These are phyloP conservation scores for Himalopsyche japonica DNA, from an alignment of 2,888 invertebrate species.

Conservation along the genomic window DNA sequence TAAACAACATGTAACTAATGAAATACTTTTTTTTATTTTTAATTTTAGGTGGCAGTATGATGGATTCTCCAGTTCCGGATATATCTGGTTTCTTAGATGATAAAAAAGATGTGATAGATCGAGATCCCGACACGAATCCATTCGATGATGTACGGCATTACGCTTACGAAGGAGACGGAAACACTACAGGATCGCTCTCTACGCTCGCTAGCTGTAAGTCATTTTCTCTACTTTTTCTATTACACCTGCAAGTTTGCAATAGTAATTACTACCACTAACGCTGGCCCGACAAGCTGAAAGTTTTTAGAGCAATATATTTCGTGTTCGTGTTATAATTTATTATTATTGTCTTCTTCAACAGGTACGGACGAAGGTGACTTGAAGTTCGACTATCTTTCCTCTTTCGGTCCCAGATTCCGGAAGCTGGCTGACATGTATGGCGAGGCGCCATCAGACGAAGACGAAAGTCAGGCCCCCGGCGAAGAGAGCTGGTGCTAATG, in stretches of 20 bases:
- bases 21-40: not conserved
- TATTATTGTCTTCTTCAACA: slow-evolving; percentile 41
- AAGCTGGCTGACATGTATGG: slow-evolving; percentile 94
- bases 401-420: slow-evolving; percentile 94
- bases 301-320: not conserved
- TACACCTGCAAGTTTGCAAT: too few species aligned
- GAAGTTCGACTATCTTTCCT: slow-evolving; percentile 91
- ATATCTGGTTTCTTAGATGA: slow-evolving; percentile 89
- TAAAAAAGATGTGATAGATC: slow-evolving; percentile 87
- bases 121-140: slow-evolving; percentile 88
- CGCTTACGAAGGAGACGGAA: slow-evolving; percentile 96
- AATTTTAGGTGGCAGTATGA: slow-evolving; percentile 22
- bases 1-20: too few species aligned
- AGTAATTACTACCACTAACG: too few species aligned
- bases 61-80: slow-evolving; percentile 62
- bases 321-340: not conserved
- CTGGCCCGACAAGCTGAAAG: too few species aligned
- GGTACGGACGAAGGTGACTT: slow-evolving; percentile 90
- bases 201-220: slow-evolving; percentile 84
- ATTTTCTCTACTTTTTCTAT: too few species aligned
- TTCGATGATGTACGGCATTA: slow-evolving; percentile 97
- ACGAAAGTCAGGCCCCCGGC: slow-evolving; percentile 74
- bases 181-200: slow-evolving; percentile 89
- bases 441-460: slow-evolving; percentile 82
- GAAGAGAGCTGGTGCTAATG: slow-evolving; percentile 85